Conservation (phyloP, 2,113 vertebrate genomes). For the Astur gentilis region DNA sequence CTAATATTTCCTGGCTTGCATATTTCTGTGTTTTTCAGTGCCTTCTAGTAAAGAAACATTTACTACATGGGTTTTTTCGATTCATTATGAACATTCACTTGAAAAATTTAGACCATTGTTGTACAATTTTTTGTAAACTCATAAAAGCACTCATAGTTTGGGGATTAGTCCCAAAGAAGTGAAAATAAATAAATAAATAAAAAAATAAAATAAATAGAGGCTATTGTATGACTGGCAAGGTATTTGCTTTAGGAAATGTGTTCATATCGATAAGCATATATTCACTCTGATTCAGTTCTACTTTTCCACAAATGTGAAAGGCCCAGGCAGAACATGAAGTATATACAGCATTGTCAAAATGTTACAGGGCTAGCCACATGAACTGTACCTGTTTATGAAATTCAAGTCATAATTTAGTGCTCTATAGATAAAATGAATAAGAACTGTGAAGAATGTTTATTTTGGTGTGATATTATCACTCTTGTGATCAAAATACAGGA, state of each 20-base stretch:
- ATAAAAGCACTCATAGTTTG: neutral
- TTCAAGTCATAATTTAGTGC: neutral
- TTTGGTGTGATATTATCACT: neutral
- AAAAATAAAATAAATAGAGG: neutral
- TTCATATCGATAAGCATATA: neutral
- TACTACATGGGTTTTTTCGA: neutral
- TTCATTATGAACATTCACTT: neutral
- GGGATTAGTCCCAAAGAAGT: neutral
- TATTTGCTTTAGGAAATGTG: neutral
- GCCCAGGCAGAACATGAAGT: neutral
- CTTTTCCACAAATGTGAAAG: neutral
- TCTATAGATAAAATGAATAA: neutral
- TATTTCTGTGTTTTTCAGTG: neutral
- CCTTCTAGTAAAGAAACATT: neutral
- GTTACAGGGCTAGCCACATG: neutral
- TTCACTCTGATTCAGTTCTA: neutral
- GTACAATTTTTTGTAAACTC: neutral
- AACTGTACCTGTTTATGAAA: neutral
- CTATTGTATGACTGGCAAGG: neutral
- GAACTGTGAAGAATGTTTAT: neutral
- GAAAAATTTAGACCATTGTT: neutral
- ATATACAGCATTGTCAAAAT: neutral
- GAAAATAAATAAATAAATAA: neutral
- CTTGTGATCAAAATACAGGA: neutral
- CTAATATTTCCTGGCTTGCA: neutral